phyloP scores from a whole-genome alignment of 1,140 invertebrate genomes.

The Centruroides sculpturatus region DNA sequence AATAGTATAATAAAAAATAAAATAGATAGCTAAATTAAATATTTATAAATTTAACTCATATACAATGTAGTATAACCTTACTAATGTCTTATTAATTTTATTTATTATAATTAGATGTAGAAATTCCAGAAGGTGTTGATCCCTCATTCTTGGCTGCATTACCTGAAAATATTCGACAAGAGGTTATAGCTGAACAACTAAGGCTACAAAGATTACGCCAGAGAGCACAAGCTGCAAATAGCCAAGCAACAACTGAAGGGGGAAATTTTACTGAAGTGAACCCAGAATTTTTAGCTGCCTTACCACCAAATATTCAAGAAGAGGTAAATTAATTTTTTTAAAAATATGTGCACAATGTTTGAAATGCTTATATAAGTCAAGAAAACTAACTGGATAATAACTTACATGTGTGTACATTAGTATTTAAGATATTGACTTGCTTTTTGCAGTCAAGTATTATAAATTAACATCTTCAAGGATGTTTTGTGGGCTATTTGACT shows the following conservation, averaged over 20 bases:
- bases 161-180: slow-evolving; percentile 78
- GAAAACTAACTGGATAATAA: too few relatives aligned
- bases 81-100: background rate
- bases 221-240: slow-evolving; percentile 25
- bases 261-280: slow-evolving; percentile 51
- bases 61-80: too few relatives aligned
- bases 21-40: too few relatives aligned
- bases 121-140: slow-evolving; percentile 76
- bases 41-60: too few relatives aligned
- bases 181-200: slow-evolving; percentile 77
- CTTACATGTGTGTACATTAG: too few relatives aligned
- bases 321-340: slow-evolving; percentile 36
- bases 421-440: too few relatives aligned
- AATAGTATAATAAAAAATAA: too few relatives aligned
- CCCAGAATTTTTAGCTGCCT: slow-evolving; percentile 76
- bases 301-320: slow-evolving; percentile 80
- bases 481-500: too few relatives aligned
- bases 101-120: slow-evolving; percentile 35
- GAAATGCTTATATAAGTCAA: too few relatives aligned
- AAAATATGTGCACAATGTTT: background rate
- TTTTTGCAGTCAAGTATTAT: too few relatives aligned
- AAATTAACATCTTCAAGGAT: too few relatives aligned
- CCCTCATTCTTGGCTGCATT: slow-evolving; percentile 82
- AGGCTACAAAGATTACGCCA: slow-evolving; percentile 41
- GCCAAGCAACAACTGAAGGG: slow-evolving; percentile 18